A percentile compares a stretch with the other conserved stretches of the same genome.
Conservation (phyloP, 2,113 vertebrate species). For the Formicarius rufipectus region DNA sequence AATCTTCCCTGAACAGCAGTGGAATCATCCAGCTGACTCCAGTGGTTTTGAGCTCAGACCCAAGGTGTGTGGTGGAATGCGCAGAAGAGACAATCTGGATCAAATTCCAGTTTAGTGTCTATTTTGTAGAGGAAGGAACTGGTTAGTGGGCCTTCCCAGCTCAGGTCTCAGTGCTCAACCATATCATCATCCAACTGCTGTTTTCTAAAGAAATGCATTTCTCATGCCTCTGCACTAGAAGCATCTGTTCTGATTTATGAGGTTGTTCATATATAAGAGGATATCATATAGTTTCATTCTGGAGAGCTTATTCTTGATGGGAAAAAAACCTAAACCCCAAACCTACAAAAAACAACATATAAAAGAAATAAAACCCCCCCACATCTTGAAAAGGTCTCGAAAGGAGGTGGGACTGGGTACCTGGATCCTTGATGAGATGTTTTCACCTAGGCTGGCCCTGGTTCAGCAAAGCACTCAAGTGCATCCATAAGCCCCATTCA, state of each 20-base stretch:
- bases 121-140: conserved; percentile 21
- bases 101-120: not conserved
- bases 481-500: not conserved
- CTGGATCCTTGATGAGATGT: not conserved
- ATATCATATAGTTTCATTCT: conserved; percentile 10
- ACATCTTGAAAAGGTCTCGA: not conserved
- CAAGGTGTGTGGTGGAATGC: not conserved
- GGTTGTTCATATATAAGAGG: not conserved
- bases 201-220: conserved; percentile 38
- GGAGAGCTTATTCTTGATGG: not conserved
- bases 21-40: not conserved
- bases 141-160: not conserved
- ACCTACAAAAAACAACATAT: not conserved
- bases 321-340: not conserved
- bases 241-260: conserved; percentile 30
- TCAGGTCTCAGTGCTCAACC: not conserved
- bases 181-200: not conserved
- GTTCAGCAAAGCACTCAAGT: not conserved
- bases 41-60: not conserved
- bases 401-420: not conserved
- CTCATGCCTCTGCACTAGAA: not conserved
- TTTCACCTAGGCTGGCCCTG: not conserved
- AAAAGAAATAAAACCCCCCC: not conserved
- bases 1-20: not conserved
- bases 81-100: not conserved